A percentile compares a stretch with the other conserved stretches of the same genome.
Conservation (phyloP, 1,140 invertebrate genomes). For the Anastrepha ludens region DNA sequence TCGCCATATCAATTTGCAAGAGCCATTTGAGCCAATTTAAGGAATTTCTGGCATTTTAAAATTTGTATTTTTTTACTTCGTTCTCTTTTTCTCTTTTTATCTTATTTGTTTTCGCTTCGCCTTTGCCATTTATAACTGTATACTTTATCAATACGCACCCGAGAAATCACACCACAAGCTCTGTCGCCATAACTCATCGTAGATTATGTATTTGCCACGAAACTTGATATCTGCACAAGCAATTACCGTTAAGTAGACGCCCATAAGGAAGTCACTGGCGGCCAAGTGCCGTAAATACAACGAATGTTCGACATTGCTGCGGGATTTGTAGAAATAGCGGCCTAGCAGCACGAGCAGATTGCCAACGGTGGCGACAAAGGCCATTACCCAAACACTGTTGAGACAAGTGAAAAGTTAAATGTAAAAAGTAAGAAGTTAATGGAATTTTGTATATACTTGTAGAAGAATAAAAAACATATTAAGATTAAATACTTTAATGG, state of each 20-base stretch:
- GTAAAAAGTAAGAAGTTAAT: neutral
- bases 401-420: conserved; percentile 37
- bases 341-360: conserved; percentile 81
- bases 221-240: conserved; percentile 79
- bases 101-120: neutral
- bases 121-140: neutral
- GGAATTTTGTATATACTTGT: neutral
- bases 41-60: neutral
- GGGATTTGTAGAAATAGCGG: conserved; percentile 74
- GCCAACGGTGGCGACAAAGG: conserved; percentile 78
- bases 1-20: too few relatives aligned
- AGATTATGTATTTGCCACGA: conserved; percentile 78
- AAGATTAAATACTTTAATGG: too few relatives aligned
- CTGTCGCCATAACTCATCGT: conserved; percentile 79
- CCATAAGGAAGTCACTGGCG: conserved; percentile 82
- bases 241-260: conserved; percentile 81
- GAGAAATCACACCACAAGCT: conserved; percentile 77
- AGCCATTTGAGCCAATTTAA: neutral
- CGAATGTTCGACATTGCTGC: conserved; percentile 77
- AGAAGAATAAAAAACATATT: too few relatives aligned
- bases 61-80: neutral
- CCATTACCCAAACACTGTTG: conserved; percentile 81
- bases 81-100: neutral
- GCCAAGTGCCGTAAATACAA: conserved; percentile 81
- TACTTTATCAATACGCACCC: conserved; percentile 67